Evolutionary conservation across 2,797 vertebrate genomes (phyloP).

Genomic region (Sebastiscus tertius): DNA sequence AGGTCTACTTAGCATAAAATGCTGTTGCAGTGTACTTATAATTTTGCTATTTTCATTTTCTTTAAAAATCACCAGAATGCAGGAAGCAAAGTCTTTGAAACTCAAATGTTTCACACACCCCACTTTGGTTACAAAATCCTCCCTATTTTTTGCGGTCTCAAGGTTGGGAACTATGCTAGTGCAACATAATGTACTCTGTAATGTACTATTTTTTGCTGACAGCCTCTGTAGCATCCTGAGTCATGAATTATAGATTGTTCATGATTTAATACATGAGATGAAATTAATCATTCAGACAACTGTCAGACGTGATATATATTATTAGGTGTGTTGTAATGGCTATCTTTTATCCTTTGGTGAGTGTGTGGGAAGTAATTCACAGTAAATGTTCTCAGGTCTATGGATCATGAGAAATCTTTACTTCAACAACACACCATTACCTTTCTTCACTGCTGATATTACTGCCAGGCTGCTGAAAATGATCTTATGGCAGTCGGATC

Average conservation of each 20-base stretch:
- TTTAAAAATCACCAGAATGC: too few species aligned
- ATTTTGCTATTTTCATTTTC: too few species aligned
- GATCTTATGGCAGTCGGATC: conserved; percentile 5
- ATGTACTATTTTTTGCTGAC: conserved; percentile 16
- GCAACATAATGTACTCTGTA: conserved; percentile 27
- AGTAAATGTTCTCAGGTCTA: conserved; percentile 6
- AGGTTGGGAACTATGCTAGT: background rate
- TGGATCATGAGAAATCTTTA: conserved; percentile 13
- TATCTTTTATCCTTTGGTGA: conserved; percentile 15
- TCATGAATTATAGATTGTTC: conserved; percentile 71
- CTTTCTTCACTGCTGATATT: background rate
- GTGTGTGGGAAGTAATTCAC: conserved; percentile 9
- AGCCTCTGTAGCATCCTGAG: conserved; percentile 23
- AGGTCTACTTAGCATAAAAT: too few species aligned
- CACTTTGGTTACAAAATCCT: too few species aligned
- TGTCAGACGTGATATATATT: conserved; percentile 58
- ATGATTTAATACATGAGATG: conserved; percentile 62
- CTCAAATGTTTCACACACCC: too few species aligned
- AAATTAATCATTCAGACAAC: conserved; percentile 70
- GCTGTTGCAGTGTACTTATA: too few species aligned
- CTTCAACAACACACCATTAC: conserved; percentile 10
- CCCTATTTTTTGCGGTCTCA: too few species aligned
- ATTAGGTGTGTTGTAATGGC: conserved; percentile 18
- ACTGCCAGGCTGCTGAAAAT: background rate
- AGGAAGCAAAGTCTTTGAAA: too few species aligned